A percentile compares a stretch with the other conserved stretches of the same genome.
Evolutionary conservation across 2,888 invertebrate genomes (phyloP).

Genomic region (Andrena flavipes): DNA sequence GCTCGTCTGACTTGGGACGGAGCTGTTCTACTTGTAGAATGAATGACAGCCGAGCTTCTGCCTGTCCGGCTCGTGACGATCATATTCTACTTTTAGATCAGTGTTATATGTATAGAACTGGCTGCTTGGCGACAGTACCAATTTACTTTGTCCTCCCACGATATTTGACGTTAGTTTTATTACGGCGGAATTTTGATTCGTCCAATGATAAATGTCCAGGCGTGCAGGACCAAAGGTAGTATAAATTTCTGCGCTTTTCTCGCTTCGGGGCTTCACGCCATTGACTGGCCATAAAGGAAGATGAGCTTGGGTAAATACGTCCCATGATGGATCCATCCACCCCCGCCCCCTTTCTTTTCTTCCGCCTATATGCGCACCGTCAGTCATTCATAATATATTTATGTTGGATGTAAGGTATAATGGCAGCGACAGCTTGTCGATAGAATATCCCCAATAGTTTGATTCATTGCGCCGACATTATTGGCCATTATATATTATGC

Average conservation of each 20-base stretch:
- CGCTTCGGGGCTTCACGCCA: constrained; percentile 30
- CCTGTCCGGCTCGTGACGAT: neutral
- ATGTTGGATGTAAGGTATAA: constrained; percentile 72
- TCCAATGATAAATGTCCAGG: constrained; percentile 67
- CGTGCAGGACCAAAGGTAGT: constrained; percentile 53
- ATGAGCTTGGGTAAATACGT: constrained; percentile 59
- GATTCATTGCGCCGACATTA: constrained; percentile 74
- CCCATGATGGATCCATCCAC: constrained; percentile 58
- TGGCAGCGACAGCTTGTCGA: constrained; percentile 75
- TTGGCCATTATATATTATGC: constrained; percentile 72
- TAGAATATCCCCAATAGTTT: constrained; percentile 69
- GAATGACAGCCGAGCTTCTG: neutral
- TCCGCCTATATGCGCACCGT: constrained; percentile 24
- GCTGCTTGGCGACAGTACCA: too few relatives aligned
- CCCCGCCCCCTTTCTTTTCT: constrained; percentile 19
- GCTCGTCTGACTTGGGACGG: neutral
- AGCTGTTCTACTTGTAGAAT: constrained; percentile 8
- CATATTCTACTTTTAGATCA: neutral
- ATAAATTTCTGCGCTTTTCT: constrained; percentile 61
- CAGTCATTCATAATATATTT: constrained; percentile 74
- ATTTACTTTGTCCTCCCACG: neutral
- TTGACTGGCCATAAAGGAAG: constrained; percentile 57
- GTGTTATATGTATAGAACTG: too few relatives aligned
- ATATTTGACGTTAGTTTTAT: too few relatives aligned
- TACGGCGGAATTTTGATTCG: constrained; percentile 62